A percentile compares a stretch with the other conserved stretches of the same genome.
phyloP scores from a whole-genome alignment of 2,113 vertebrate species.

The Cheirogaleus medius region DNA sequence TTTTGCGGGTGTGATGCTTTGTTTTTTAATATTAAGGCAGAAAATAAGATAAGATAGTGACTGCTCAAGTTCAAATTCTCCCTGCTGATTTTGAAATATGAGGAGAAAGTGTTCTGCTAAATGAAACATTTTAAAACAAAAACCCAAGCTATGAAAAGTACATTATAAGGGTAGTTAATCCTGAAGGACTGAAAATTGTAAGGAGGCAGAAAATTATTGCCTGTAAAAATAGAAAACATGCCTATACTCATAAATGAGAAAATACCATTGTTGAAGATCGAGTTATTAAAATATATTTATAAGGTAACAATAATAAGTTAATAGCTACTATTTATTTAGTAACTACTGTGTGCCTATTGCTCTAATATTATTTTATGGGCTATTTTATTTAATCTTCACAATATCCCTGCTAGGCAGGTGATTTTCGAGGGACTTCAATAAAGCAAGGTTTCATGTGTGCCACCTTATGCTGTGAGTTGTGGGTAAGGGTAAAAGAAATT shows the following conservation, averaged over 20 bases:
- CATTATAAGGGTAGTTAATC: slow-evolving; percentile 35
- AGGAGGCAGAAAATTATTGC: background rate
- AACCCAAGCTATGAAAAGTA: background rate
- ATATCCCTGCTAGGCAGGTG: background rate
- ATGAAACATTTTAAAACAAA: slow-evolving; percentile 24
- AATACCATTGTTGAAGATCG: background rate
- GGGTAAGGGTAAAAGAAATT: background rate
- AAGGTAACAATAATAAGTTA: background rate
- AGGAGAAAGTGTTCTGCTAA: background rate
- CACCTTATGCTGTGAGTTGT: background rate
- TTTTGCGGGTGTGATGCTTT: background rate
- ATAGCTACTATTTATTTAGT: background rate
- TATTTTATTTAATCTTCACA: background rate
- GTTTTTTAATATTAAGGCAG: background rate
- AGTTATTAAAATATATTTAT: background rate
- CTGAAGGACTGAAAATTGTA: background rate
- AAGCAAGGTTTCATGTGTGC: background rate
- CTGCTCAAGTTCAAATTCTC: background rate
- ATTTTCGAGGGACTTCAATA: background rate
- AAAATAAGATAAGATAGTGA: background rate
- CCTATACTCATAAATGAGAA: background rate
- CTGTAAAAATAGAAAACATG: background rate
- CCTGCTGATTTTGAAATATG: background rate
- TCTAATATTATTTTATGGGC: background rate
- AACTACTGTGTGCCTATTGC: background rate